These are phyloP conservation scores for Dryocosmus kuriphilus DNA, from an alignment of 2,888 invertebrate genomes.

Conservation along the genomic window DNA sequence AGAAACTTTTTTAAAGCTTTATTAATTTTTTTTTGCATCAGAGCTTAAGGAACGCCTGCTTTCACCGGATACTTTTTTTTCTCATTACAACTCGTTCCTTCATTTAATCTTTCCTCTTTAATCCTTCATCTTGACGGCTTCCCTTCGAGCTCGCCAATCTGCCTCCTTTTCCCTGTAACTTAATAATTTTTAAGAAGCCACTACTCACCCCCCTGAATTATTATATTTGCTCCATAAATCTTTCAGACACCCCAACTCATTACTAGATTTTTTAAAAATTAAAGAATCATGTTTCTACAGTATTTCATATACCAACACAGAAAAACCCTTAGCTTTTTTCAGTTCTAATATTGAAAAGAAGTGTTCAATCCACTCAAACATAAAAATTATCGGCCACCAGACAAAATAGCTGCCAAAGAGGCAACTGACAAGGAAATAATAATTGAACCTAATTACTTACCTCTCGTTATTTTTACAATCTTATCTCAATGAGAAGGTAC, in stretches of 20 bases:
- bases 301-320: too few species aligned
- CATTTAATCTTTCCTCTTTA: constrained; percentile 32
- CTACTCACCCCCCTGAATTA: constrained; percentile 10
- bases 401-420: too few species aligned
- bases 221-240: constrained; percentile 19
- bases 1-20: background rate
- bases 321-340: too few species aligned
- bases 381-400: too few species aligned
- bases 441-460: too few species aligned
- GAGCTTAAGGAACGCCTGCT: constrained; percentile 3
- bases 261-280: too few species aligned
- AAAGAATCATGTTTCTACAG: too few species aligned
- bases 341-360: too few species aligned
- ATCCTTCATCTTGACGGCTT: constrained; percentile 33
- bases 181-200: constrained; percentile 31
- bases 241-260: background rate
- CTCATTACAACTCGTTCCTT: constrained; percentile 32
- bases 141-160: constrained; percentile 33
- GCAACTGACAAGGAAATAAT: too few species aligned
- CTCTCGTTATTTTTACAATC: too few species aligned
- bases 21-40: background rate
- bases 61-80: constrained; percentile 18
- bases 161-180: constrained; percentile 19
- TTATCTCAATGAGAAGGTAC: too few species aligned
- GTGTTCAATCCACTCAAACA: too few species aligned